Evolutionary conservation across 1,140 invertebrate genomes (phyloP), one percentile per base, ranked within the genome.

Genomic region (Branchinecta lindahli): DNA sequence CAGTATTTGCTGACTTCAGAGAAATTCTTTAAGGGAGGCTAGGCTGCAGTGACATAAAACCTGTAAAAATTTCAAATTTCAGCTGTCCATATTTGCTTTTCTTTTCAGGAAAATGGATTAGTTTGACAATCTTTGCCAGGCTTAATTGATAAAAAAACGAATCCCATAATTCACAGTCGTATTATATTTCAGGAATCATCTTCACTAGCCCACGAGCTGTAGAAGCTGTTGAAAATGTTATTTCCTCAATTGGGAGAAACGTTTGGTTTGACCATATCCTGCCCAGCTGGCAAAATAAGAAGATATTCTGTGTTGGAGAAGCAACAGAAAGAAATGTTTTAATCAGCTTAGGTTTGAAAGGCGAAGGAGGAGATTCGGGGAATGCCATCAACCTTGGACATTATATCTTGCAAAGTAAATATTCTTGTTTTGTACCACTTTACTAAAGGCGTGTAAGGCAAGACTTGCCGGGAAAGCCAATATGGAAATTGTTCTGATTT

Each of bases 261-360:
- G 52, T 15, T 61, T 61, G 18, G 12, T 12, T 15, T 12, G 18
- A 12, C 2, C 12, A 61, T 3, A 12, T 61, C 12, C 52, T 61
- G 12, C 12, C 1, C 52, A 61, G 12, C 12, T 61, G 52, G 52
- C 12, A 61, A 61, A 61, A 12, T 61, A 61, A 61, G 18, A 12
- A 15, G 12, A 61, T 61, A 61, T 61, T 15, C 18, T 61, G 52
- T 6, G 52, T 61, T 61, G 52, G 52, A 15, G 52, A 61, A 61
- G 52, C 52, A 61, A 61, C 52, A 15, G 12, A 61, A 61, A 61
- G 52, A 61, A 61, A 61, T 61, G 52, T 20, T 20, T 20, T 61
- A 4, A 15, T 6, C 52, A 61, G 12, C 12, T 61, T 61, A 61
- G 52, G 52, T 61, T 20, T 61, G 12, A 20, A 61, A 20, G 52